Evolutionary conservation across 2,888 invertebrate species (phyloP), one percentile per base, ranked within the genome.

Genomic region (Malthinus flaveolus): DNA sequence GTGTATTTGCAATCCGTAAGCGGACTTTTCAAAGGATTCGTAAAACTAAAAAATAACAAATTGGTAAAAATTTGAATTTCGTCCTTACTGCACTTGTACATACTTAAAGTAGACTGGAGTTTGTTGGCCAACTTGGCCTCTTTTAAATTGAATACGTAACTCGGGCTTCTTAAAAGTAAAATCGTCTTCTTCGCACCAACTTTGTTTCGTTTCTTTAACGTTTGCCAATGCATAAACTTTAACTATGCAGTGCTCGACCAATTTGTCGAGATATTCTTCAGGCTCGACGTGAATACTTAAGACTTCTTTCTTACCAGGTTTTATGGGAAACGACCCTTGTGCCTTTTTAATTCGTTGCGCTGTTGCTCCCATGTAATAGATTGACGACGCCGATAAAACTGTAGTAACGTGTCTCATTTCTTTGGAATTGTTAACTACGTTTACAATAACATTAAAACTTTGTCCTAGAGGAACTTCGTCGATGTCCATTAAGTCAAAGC

Each of bases 171-270:
- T 82, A 46, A 90, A 80, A 12, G 85, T 82, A 78, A 89, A 88
- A 71, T 89, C 88, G 65, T 89, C 89, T 71, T 89, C 88, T 67
- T 87, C 87, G 47, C 87, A 86, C 86, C 88, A 90, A 1, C 87
- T 84, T 74, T 90, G 90, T 42, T 84, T 84, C 0, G 90, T 90
- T 73, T 89, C 89, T 67, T 84, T 82, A 1, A 90, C 89, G 62
- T 83, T 85, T 2, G 87, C 87, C 78, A 87, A 84, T n/a, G 87
- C 87, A 67, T 87, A 87, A 58, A 90, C 85, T 78, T 89, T 89
- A 55, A 90, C 81, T 79, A 87, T 82, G 49, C 85, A 81, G 68
- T 89, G 87, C 70, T 90, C 90, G 0, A 87, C 87, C 64, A 90
- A 72, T 71, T 87, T 86, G 59, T 85, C 83, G 79, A 87, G 81